Evolutionary conservation across 2,797 vertebrate species (phyloP).

Genomic region (Coilia nasus): DNA sequence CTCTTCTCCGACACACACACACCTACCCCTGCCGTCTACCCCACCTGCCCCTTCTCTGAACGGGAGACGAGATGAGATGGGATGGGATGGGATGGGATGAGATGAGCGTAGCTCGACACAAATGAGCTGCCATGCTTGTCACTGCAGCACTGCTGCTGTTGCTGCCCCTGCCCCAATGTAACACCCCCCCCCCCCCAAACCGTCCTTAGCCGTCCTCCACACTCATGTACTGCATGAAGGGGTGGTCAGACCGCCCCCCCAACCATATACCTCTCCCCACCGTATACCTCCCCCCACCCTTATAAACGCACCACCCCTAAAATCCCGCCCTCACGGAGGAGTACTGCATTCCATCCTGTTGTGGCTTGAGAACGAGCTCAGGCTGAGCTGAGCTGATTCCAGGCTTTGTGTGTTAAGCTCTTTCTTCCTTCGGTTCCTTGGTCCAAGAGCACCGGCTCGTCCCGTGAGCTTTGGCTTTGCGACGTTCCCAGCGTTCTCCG

Average conservation of each 20-base stretch:
- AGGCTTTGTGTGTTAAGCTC: not conserved
- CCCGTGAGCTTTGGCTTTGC: not conserved
- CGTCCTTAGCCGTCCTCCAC: not conserved
- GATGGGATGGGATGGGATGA: conserved; percentile 39
- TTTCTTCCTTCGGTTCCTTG: not conserved
- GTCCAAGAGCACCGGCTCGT: not conserved
- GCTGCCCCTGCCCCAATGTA: not conserved
- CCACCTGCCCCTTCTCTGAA: not conserved
- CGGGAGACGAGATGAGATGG: not conserved
- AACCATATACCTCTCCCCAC: not conserved
- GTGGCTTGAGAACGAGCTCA: not conserved
- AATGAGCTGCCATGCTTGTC: not conserved
- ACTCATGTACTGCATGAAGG: not conserved
- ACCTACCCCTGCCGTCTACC: not conserved
- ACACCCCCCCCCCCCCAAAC: not conserved
- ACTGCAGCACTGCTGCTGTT: not conserved
- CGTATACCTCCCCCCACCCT: not conserved
- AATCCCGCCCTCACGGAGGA: not conserved
- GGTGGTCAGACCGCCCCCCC: not conserved
- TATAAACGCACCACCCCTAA: not conserved
- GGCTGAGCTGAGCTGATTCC: not conserved
- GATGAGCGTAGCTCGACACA: conserved; percentile 35
- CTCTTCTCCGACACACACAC: conserved; percentile 6
- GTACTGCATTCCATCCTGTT: not conserved
- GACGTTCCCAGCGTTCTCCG: not conserved